Evolutionary conservation across 2,888 invertebrate genomes (phyloP), one percentile per base, ranked within the genome.

Genomic region (Sesia apiformis): DNA sequence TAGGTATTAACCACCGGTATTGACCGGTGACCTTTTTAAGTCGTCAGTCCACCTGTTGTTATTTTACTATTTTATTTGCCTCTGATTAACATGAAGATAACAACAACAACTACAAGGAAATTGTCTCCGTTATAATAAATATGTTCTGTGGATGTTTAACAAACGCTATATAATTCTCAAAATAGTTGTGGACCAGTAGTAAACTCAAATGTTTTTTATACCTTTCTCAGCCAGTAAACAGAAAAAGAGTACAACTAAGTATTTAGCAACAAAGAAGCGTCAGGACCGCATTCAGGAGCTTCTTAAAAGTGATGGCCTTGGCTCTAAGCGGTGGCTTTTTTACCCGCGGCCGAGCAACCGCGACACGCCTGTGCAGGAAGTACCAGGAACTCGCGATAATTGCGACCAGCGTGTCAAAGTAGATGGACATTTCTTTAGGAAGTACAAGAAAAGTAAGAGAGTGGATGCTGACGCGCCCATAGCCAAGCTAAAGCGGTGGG

Each of bases 401-500:
- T 74, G 75, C 41, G 88, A 89, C 58, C 83, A 81, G 62, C 71
- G 88, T 8, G 71, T 89, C 3, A 89, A 84, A 60, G 72, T 88
- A 0, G 88, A 89, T 53, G 83, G 75, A 0, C 76, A 80, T 39
- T 85, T 86, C 73, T 81, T 89, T 56, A 81, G 80, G 58, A 84
- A 84, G 56, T 86, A 81, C 66, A 87, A 82, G 57, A 70, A 65
- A 40, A 78, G 78, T 58, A 82, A 70, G 70, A 81, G 76, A 53
- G 70, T 87, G 4, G 84, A 79, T 55, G 66, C 55, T 0, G 81
- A 86, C 40, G 80, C 85, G 0, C 88, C 88, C 0, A 83, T 84
- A 5, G 78, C 77, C 1, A 87, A 88, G 56, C 68, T 89, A 50
- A 84, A 81, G 64, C 70, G 82, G n/a, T 89, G 88, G 88, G 88